Evolutionary conservation across 2,797 vertebrate genomes (phyloP).

Genomic region (Orestias chungarensis): DNA sequence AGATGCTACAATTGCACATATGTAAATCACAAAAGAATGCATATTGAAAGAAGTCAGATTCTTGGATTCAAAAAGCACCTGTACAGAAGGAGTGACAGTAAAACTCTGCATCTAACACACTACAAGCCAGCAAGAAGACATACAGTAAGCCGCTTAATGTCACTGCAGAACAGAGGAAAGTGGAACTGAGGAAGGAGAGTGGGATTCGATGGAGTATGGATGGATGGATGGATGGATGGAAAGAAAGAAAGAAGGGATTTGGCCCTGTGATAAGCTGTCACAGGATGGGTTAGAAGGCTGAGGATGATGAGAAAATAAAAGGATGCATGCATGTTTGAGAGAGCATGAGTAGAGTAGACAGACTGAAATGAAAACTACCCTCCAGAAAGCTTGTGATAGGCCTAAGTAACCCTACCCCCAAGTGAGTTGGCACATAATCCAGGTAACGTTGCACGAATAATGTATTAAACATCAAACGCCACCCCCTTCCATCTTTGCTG

Average conservation of each 20-base stretch:
- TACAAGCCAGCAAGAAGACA: constrained; percentile 72
- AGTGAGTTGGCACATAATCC: constrained; percentile 72
- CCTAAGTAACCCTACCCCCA: constrained; percentile 50
- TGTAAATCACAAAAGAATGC: constrained; percentile 35
- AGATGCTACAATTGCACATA: constrained; percentile 39
- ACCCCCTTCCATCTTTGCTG: constrained; percentile 14
- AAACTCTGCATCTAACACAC: constrained; percentile 64
- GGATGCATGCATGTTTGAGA: constrained; percentile 29
- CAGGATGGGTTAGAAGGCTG: constrained; percentile 40
- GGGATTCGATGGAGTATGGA: constrained; percentile 22
- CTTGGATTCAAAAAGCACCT: constrained; percentile 74
- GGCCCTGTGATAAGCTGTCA: constrained; percentile 51
- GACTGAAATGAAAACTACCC: constrained; percentile 60
- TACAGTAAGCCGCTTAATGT: constrained; percentile 78
- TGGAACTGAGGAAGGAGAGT: constrained; percentile 33
- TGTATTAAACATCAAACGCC: constrained; percentile 70
- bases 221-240: constrained; percentile 43
- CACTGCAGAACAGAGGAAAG: constrained; percentile 63
- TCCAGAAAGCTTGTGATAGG: constrained; percentile 63
- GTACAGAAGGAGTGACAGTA: constrained; percentile 74
- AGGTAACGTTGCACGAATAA: constrained; percentile 70
- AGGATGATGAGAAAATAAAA: constrained; percentile 50
- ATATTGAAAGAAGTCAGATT: constrained; percentile 34
- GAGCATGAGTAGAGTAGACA: constrained; percentile 34
- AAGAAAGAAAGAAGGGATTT: constrained; percentile 47